Conservation (phyloP, 2,113 vertebrate species). For the Natator depressus region DNA sequence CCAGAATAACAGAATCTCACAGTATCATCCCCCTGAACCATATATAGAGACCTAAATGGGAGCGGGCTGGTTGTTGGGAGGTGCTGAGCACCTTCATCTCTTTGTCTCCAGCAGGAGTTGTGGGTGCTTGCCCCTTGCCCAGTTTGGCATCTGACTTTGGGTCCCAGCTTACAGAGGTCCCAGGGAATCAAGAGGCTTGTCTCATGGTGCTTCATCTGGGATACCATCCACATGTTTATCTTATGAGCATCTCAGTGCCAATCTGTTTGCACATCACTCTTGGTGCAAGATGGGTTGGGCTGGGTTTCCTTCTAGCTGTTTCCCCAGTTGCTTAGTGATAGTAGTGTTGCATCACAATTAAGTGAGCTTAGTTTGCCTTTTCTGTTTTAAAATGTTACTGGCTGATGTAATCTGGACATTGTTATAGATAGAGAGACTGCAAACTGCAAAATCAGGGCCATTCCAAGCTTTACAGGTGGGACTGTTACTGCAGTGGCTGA, state of each 20-base stretch:
- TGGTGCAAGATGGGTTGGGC: background rate
- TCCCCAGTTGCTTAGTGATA: background rate
- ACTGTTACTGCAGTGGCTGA: background rate
- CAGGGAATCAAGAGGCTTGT: background rate
- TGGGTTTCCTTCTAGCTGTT: background rate
- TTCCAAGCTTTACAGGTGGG: background rate
- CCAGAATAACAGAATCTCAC: background rate
- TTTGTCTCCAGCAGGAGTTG: rapidly evolving
- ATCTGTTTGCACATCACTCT: background rate
- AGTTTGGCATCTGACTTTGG: background rate
- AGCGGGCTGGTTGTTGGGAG: background rate
- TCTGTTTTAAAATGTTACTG: background rate
- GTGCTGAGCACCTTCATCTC: background rate
- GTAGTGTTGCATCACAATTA: background rate
- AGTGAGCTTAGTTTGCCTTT: background rate
- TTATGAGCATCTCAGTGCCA: background rate
- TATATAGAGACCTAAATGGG: background rate
- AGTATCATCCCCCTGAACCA: background rate
- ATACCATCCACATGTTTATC: background rate
- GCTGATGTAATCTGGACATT: background rate
- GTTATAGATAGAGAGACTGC: background rate
- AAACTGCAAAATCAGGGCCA: background rate
- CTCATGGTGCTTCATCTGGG: background rate
- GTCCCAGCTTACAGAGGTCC: background rate
- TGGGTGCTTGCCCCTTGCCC: background rate